Evolutionary conservation across 1,140 invertebrate genomes (phyloP).

Genomic region (Zelostemma sp.): DNA sequence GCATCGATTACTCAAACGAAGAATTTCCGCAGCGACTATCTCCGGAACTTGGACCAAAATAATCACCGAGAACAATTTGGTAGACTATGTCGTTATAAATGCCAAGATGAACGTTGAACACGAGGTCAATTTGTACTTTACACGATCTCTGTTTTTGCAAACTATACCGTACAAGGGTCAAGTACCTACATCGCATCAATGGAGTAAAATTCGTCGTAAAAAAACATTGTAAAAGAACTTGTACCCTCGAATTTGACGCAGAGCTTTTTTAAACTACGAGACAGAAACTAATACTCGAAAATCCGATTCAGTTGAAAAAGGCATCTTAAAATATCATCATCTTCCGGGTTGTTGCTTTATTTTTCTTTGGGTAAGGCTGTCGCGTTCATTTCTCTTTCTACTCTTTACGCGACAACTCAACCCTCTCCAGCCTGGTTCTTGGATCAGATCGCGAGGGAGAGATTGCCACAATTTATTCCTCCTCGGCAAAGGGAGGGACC

Average conservation of each 20-base stretch:
- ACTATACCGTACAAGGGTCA: too few species aligned
- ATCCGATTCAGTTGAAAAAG: not conserved
- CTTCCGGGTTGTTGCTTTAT: not conserved
- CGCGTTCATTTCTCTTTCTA: conserved; percentile 4
- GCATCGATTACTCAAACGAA: conserved; percentile 32
- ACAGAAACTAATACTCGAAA: too few species aligned
- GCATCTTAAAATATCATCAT: not conserved
- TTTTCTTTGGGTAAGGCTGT: not conserved
- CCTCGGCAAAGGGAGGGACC: conserved; percentile 6
- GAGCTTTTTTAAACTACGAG: too few species aligned
- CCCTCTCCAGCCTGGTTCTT: conserved; percentile 8
- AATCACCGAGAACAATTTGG: conserved; percentile 44
- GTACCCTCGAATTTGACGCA: not conserved
- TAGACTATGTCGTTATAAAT: conserved; percentile 40
- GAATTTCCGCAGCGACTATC: conserved; percentile 40
- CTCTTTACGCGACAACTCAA: conserved; percentile 14
- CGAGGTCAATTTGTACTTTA: conserved; percentile 26
- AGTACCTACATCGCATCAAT: not conserved
- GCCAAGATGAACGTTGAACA: conserved; percentile 46
- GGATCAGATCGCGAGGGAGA: conserved; percentile 33
- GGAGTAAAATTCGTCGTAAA: not conserved
- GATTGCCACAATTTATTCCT: conserved; percentile 38
- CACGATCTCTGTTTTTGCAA: not conserved
- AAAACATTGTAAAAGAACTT: not conserved
- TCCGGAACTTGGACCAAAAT: conserved; percentile 41